Conservation (phyloP, 1,140 invertebrate species). For the Rhizoglyphus robini region DNA sequence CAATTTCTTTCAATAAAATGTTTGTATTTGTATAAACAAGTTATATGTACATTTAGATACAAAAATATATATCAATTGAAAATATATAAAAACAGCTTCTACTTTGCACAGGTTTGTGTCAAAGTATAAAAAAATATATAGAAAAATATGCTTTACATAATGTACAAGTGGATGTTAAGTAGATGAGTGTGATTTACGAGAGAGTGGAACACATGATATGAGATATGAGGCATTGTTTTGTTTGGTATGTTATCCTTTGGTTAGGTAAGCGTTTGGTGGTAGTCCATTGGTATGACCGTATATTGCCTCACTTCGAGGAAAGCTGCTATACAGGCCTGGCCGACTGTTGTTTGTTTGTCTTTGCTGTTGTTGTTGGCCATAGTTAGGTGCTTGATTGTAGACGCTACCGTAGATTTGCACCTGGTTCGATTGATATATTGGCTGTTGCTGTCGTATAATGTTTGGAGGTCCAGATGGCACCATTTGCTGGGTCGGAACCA, state of each 20-base stretch:
- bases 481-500: not conserved
- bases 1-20: not conserved
- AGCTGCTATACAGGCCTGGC: not conserved
- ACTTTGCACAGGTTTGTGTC: too few species aligned
- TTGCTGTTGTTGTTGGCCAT: not conserved
- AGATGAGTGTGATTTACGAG: too few species aligned
- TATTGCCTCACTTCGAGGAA: not conserved
- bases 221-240: not conserved
- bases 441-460: conserved; percentile 12
- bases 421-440: conserved; percentile 14
- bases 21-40: not conserved
- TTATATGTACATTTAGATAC: not conserved
- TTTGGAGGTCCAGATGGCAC: not conserved
- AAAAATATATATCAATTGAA: too few species aligned
- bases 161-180: not conserved
- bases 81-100: too few species aligned
- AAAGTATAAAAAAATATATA: not conserved
- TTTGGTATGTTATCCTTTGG: not conserved
- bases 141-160: not conserved
- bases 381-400: not conserved
- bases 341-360: not conserved
- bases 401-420: conserved; percentile 14
- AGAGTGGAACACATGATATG: not conserved
- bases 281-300: not conserved
- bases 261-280: not conserved